phyloP scores from a whole-genome alignment of 2,888 invertebrate species.

The Lucinisca nassula region DNA sequence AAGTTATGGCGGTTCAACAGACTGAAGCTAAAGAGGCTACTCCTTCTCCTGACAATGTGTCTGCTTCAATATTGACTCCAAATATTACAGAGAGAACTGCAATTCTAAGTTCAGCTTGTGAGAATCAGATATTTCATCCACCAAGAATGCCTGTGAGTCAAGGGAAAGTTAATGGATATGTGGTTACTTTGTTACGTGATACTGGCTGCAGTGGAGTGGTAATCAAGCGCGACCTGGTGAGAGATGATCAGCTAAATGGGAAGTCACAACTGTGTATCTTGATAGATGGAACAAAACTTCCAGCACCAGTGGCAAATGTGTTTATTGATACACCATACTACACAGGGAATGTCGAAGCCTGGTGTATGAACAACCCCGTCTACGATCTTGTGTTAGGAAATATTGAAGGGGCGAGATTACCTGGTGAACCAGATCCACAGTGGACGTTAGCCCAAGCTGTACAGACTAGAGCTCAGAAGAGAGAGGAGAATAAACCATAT shows the following conservation, averaged over 20 bases:
- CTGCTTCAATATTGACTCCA: too few relatives aligned
- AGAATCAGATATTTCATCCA: too few relatives aligned
- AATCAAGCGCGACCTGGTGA: conserved; percentile 38
- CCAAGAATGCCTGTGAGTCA: too few relatives aligned
- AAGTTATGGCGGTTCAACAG: too few relatives aligned
- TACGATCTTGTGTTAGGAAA: conserved; percentile 58
- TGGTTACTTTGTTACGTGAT: conserved; percentile 40
- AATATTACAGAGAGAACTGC: too few relatives aligned
- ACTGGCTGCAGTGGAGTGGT: conserved; percentile 54
- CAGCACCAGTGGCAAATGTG: conserved; percentile 36
- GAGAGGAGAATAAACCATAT: not conserved
- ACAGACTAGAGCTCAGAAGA: not conserved
- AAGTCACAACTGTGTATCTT: conserved; percentile 32
- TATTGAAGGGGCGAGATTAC: conserved; percentile 24
- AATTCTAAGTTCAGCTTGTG: too few relatives aligned
- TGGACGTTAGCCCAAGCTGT: conserved; percentile 9
- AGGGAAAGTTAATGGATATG: too few relatives aligned
- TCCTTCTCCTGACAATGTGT: too few relatives aligned
- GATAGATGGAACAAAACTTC: conserved; percentile 43
- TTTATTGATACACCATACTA: conserved; percentile 49
- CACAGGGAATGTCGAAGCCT: conserved; percentile 32
- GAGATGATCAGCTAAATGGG: conserved; percentile 30
- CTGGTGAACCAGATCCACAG: conserved; percentile 32
- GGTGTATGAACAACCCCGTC: conserved; percentile 50
- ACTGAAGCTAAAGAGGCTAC: too few relatives aligned